Evolutionary conservation across 2,113 vertebrate species (phyloP).

Genomic region (Athene cunicularia): DNA sequence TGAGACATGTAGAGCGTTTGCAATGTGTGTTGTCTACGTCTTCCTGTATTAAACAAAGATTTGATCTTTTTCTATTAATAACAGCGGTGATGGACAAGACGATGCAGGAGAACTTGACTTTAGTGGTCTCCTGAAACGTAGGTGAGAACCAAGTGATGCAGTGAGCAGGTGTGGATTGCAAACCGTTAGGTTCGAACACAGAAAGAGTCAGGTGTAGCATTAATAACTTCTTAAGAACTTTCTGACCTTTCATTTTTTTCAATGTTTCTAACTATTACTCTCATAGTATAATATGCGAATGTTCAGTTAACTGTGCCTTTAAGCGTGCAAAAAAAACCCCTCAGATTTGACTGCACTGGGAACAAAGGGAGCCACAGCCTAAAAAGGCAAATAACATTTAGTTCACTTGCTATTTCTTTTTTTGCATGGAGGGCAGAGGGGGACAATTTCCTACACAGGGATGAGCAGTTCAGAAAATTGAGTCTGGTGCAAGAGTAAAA

Average conservation of each 20-base stretch:
- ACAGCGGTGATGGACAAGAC: constrained; percentile 98
- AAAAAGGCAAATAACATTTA: neutral
- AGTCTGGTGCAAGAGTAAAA: constrained; percentile 19
- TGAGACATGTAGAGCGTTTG: constrained; percentile 57
- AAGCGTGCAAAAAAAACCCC: neutral
- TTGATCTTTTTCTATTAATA: constrained; percentile 92
- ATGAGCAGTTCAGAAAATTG: constrained; percentile 72
- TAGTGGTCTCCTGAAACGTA: constrained; percentile 99
- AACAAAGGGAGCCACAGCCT: neutral
- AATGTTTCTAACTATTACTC: constrained; percentile 33
- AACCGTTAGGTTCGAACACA: constrained; percentile 53
- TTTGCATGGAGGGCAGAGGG: constrained; percentile 23
- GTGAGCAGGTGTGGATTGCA: constrained; percentile 71
- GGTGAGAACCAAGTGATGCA: constrained; percentile 88
- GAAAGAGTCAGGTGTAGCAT: constrained; percentile 68
- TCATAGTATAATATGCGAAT: neutral
- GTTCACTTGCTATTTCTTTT: constrained; percentile 16
- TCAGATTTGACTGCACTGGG: neutral
- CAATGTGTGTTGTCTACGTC: constrained; percentile 61
- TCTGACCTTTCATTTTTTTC: neutral
- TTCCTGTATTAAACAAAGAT: constrained; percentile 80
- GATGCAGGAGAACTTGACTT: constrained; percentile 99
- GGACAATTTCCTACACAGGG: constrained; percentile 21
- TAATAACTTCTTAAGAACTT: constrained; percentile 50
- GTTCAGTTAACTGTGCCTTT: neutral